A percentile compares a stretch with the other conserved stretches of the same genome.
Conservation (phyloP, 2,888 invertebrate species). For the Hypselothyrea guttata region DNA sequence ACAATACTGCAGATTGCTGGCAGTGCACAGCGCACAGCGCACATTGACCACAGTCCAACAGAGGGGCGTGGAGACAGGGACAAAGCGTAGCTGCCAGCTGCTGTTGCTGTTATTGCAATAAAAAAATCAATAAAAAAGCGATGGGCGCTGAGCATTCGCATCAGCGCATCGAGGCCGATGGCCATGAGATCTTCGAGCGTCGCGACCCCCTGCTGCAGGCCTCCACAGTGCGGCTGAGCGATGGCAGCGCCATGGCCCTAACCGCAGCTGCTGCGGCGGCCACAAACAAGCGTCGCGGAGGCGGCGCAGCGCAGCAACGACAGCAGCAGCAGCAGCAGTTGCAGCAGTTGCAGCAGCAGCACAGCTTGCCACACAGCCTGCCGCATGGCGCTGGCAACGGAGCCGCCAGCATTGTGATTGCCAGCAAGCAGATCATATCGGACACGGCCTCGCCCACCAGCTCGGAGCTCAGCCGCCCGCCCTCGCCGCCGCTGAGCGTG, state of each 20-base stretch:
- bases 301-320: slow-evolving; percentile 37
- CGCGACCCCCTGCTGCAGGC: slow-evolving; percentile 28
- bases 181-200: slow-evolving; percentile 76
- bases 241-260: slow-evolving; percentile 44
- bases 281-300: slow-evolving; percentile 68
- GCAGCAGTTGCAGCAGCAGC: slow-evolving; percentile 38
- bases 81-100: slow-evolving; percentile 1
- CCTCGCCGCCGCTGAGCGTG: slow-evolving; percentile 93
- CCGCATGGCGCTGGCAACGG: slow-evolving; percentile 23
- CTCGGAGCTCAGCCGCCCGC: slow-evolving; percentile 84
- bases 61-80: too few relatives aligned
- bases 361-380: slow-evolving; percentile 32
- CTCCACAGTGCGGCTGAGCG: slow-evolving; percentile 26
- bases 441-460: slow-evolving; percentile 77
- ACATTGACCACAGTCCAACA: too few relatives aligned
- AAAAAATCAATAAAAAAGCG: slow-evolving; percentile 44
- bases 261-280: slow-evolving; percentile 60
- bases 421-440: slow-evolving; percentile 62
- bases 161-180: slow-evolving; percentile 79
- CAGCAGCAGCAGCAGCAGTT: slow-evolving; percentile 37
- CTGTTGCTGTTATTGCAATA: not conserved
- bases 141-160: slow-evolving; percentile 87
- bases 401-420: slow-evolving; percentile 64
- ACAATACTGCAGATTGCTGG: too few relatives aligned
- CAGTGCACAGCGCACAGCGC: too few relatives aligned